Base-by-base conservation (phyloP, 2,113 vertebrate genomes). In the Cariama cristata region DNA sequence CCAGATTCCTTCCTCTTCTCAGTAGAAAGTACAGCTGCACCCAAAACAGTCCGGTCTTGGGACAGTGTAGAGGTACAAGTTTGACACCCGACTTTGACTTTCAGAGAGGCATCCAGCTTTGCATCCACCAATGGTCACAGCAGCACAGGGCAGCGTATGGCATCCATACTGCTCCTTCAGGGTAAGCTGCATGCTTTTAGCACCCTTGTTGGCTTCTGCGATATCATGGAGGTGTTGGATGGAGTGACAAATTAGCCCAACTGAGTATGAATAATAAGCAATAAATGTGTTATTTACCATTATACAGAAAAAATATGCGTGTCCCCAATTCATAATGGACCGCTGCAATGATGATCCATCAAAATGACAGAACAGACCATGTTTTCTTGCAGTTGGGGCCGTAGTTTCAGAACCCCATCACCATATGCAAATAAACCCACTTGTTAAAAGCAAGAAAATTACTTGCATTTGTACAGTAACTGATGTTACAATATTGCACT, bases 81-180 rank as follows among this genome's bases (percentile, higher is more conserved):
- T 35, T 30, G 45, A 77, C 52, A 55, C n/a, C 28, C 42, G 8
- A 55, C 32, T 35, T 35, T 26, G 23, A 32, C 30, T 83, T 74
- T 49, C 4, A 5, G 47, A 67, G 35, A 28, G 17, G 26, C 40
- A 14, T 35, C 11, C 77, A 80, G 63, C 49, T 35, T 26, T 18
- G 52, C 55, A 27, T 9, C 52, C 56, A 32, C 2, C 4, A 2
- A 3, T 1, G 3, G 9, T 40, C 7, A 3, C 44, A 21, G 85
- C 72, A 84, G 62, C 44, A 11, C 28, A 15, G 23, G 66, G 40
- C 58, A 64, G 45, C 0, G 5, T 45, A 32, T 33, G 16, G 12
- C 18, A 33, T 30, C 68, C 21, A 23, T 59, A 30, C n/a, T 27
- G 42, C 58, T 79, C 64, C 42, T 79, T 55, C 9, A 24, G 38